Conservation (phyloP, 2,797 vertebrate genomes). For the Acrocephalus scirpaceus region DNA sequence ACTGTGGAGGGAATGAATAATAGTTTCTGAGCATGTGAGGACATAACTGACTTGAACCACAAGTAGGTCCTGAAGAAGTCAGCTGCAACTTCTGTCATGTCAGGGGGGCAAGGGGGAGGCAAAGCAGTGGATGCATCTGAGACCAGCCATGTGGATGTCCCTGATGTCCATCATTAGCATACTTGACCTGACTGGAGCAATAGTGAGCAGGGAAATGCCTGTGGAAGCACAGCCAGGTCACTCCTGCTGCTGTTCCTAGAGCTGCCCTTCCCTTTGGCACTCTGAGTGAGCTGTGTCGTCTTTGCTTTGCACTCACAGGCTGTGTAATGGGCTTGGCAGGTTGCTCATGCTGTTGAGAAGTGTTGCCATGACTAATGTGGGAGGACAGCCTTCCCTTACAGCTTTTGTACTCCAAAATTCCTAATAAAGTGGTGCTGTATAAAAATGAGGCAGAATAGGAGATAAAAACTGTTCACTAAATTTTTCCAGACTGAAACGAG, state of each 20-base stretch:
- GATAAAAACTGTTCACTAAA: not conserved
- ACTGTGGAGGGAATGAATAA: not conserved
- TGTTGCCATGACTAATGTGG: not conserved
- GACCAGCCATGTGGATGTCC: not conserved
- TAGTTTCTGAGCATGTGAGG: not conserved
- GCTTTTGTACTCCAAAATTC: not conserved
- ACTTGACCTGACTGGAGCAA: not conserved
- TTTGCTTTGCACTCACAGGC: not conserved
- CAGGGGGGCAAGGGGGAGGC: not conserved
- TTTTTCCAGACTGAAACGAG: not conserved
- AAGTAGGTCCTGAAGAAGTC: not conserved
- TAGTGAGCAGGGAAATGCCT: not conserved
- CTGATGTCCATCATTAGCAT: not conserved
- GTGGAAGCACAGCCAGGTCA: not conserved
- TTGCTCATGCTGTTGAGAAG: not conserved
- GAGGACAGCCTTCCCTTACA: not conserved
- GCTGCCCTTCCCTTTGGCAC: not conserved
- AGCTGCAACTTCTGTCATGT: not conserved
- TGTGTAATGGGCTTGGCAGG: not conserved
- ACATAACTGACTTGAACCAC: not conserved
- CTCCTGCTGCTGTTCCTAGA: not conserved
- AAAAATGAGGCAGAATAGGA: not conserved
- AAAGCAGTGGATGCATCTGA: not conserved
- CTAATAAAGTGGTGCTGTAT: not conserved
- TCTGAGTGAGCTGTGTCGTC: rapidly evolving